phyloP scores from a whole-genome alignment of 2,797 vertebrate species.

The Orientallactaga sibirica region DNA sequence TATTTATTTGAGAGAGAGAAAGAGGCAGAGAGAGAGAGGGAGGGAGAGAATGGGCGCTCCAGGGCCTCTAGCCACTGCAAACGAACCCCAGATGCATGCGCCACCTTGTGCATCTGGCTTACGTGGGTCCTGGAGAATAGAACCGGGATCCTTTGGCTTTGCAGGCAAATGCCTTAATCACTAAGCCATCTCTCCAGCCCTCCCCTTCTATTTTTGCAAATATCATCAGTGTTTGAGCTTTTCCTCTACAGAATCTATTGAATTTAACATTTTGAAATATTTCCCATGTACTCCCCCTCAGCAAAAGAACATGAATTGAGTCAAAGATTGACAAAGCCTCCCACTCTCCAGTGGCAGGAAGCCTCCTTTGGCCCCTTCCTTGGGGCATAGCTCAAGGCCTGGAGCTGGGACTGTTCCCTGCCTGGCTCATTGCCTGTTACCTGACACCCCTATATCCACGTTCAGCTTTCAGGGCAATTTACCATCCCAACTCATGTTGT shows the following conservation, averaged over 20 bases:
- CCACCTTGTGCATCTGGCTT: too few species aligned
- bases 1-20: too few species aligned
- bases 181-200: too few species aligned
- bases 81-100: too few species aligned
- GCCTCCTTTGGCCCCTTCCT: neutral
- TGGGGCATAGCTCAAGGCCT: neutral
- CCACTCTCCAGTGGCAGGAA: fast-evolving
- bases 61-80: too few species aligned
- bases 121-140: too few species aligned
- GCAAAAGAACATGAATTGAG: neutral
- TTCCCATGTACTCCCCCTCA: neutral
- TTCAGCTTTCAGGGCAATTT: neutral
- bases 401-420: neutral
- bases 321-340: constrained; percentile 6
- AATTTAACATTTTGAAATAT: constrained; percentile 44
- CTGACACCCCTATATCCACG: neutral
- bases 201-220: neutral
- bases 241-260: constrained; percentile 9
- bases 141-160: too few species aligned
- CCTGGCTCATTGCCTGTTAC: neutral
- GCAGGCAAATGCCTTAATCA: too few species aligned
- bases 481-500: neutral
- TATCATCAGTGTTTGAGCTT: neutral
- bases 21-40: too few species aligned
- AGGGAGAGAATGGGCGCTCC: too few species aligned